Conservation (phyloP, 2,797 vertebrate species). For the Yasuhikotakia modesta region DNA sequence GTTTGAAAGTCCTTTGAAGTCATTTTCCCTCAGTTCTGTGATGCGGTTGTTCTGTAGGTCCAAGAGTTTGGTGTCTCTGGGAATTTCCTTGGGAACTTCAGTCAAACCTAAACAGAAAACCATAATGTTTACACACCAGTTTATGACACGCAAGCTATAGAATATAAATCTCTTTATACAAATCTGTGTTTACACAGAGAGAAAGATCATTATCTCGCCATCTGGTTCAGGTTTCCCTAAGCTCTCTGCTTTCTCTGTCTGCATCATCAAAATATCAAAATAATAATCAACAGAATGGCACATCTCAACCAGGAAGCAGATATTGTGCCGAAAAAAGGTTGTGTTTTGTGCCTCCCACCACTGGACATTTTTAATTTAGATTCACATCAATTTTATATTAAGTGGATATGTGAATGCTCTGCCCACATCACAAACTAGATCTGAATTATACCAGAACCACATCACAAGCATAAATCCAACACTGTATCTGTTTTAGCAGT, state of each 20-base stretch:
- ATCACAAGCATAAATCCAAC: constrained; percentile 9
- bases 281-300: constrained; percentile 49
- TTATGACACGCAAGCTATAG: constrained; percentile 38
- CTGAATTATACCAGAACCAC: constrained; percentile 27
- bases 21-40: constrained; percentile 85
- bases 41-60: constrained; percentile 92
- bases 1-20: constrained; percentile 87
- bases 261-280: constrained; percentile 64
- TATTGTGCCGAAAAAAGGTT: constrained; percentile 27
- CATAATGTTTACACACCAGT: constrained; percentile 26
- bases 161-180: constrained; percentile 32
- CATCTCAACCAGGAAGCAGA: constrained; percentile 40
- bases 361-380: neutral
- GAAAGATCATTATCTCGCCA: constrained; percentile 69
- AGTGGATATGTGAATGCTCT: too few species aligned
- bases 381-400: constrained; percentile 2
- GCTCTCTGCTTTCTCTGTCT: constrained; percentile 64
- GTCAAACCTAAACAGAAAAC: constrained; percentile 77
- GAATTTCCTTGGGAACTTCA: constrained; percentile 84
- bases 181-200: constrained; percentile 38
- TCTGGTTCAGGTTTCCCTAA: constrained; percentile 69
- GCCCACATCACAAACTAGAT: constrained; percentile 37
- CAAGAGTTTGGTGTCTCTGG: constrained; percentile 85
- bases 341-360: constrained; percentile 14
- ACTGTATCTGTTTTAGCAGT: constrained; percentile 24